Base-by-base conservation (phyloP, 2,797 vertebrate genomes). In the Gymnoscopelus microlampas region DNA sequence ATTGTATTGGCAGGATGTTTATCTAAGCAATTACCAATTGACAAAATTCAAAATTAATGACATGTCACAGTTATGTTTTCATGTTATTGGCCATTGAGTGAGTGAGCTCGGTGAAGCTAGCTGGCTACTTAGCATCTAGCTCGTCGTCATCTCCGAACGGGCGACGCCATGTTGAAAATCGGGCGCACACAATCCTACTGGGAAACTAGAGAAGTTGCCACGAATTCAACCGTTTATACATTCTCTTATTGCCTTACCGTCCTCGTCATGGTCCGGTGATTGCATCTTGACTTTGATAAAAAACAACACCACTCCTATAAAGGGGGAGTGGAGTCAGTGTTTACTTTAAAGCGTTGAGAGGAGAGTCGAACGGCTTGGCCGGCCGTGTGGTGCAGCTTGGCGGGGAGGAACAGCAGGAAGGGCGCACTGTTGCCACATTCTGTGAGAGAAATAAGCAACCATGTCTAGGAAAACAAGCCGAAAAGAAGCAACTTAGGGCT, bases 81-180 rank as follows among this genome's bases (percentile, higher is more conserved):
- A 29, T 29, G 2, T 29, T 29, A 29, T 29, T 29, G 26, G 26
- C 26, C 3, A 29, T 29, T 29, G 26, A 29, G 2, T 29, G 26
- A 13, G 47, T 29, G 26, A 13, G 47, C 47, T 60, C 39, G 61
- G 54, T 53, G 23, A 23, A 63, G 61, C 76, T 74, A 50, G 8
- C 32, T 63, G 12, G 57, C 66, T 63, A 63, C 63, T 57, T 60
- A 72, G 80, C 32, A 32, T 79, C 74, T 81, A 81, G 76, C 71
- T 76, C 74, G 77, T 80, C 88, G 85, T 89, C 85, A 90, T 88
- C 82, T 87, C 89, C 54, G 77, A 91, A 85, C 90, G 91, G 91
- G 80, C 76, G 90, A 90, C 90, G 91, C 89, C 91, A 92, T 92
- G 89, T 92, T 92, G 59, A 56, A 73, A 92, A 92, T 89, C 91